Evolutionary conservation across 1,140 invertebrate genomes (phyloP), one percentile per base, ranked within the genome.

Genomic region (Nasonia longicornis): DNA sequence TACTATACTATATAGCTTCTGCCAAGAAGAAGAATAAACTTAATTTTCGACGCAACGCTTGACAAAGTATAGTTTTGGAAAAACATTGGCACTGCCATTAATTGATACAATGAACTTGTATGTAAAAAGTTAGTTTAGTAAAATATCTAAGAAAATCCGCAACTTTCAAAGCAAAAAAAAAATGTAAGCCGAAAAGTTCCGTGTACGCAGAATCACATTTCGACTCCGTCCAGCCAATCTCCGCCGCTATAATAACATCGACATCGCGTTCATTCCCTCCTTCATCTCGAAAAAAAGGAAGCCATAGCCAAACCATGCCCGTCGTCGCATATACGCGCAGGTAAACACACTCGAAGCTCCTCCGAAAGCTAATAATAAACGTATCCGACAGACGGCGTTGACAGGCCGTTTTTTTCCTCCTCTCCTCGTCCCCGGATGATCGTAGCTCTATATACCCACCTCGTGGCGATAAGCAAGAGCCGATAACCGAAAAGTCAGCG

Each of bases 401-500:
- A 67, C 64, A 67, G 2, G 64, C 26, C 12, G 26, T 29, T 31
- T 67, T 31, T 31, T 29, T 67, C 63, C 63, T 67, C 64, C 64
- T 58, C 52, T 58, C 16, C 52, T 58, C 14, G 26, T 52, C 48
- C 52, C 52, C 2, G 6, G 52, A n/a, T 58, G 52, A 58, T 58
- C 52, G 20, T 7, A 58, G 52, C 52, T 58, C 52, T 58, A 58
- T 58, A 58, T 31, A 67, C 22, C 64, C 64, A 29, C 64, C 26
- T 58, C 22, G 12, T 26, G 26, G 11, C 26, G 76, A 77, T 77
- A 77, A 77, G 76, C 10, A 26, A 42, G 22, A n/a, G 3, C 22
- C 38, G 75, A 77, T 77, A 77, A 77, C 35, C n/a, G 48, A 76
- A 52, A 67, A 67, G 20, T 67, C 64, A 10, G 64, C 78, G 78